Conservation (phyloP, 2,113 vertebrate species). For the Lucifuga dentata region DNA sequence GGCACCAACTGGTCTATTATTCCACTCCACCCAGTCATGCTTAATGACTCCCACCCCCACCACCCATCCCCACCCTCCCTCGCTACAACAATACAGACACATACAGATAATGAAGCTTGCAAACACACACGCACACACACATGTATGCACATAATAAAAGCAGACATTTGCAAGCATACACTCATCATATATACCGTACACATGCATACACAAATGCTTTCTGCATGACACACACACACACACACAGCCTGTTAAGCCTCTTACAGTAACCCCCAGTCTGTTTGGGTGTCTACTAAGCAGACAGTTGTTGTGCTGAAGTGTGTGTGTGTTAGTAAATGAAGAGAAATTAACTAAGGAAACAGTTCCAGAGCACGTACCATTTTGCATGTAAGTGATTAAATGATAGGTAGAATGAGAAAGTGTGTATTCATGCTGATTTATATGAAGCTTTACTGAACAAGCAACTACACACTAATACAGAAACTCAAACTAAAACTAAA, state of each 20-base stretch:
- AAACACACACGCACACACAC: too few species aligned
- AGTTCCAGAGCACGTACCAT: background rate
- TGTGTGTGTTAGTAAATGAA: slow-evolving; percentile 41
- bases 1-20: slow-evolving; percentile 62
- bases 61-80: slow-evolving; percentile 20
- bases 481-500: background rate
- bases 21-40: slow-evolving; percentile 45
- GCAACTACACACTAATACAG: background rate
- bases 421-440: background rate
- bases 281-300: slow-evolving; percentile 54
- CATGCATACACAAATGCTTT: too few species aligned
- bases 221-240: slow-evolving; percentile 8
- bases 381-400: too few species aligned
- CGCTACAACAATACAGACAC: too few species aligned
- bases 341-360: slow-evolving; percentile 20
- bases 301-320: slow-evolving; percentile 17
- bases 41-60: slow-evolving; percentile 27
- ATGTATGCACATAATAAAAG: too few species aligned
- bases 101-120: too few species aligned
- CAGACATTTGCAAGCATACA: too few species aligned
- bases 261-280: slow-evolving; percentile 69
- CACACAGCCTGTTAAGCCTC: slow-evolving; percentile 66
- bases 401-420: too few species aligned
- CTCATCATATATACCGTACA: too few species aligned
- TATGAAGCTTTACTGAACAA: slow-evolving; percentile 28